Evolutionary conservation across 2,888 invertebrate genomes (phyloP).

Genomic region (Tiphia femorata): DNA sequence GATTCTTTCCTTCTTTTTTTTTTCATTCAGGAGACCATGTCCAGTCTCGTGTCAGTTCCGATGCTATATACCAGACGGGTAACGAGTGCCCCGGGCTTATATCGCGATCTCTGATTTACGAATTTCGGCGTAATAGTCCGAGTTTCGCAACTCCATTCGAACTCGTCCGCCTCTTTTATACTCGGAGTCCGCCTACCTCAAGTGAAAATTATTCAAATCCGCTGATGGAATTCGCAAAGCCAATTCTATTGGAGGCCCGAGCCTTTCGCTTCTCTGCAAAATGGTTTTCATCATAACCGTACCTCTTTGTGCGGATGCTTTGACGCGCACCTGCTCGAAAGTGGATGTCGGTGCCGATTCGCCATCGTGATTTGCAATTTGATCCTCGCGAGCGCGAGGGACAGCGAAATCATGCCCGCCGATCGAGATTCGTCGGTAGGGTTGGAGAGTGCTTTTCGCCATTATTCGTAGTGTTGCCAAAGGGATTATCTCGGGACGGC

Average conservation of each 20-base stretch:
- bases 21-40: too few relatives aligned
- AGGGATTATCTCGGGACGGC: background rate
- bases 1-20: too few relatives aligned
- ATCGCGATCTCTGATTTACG: too few relatives aligned
- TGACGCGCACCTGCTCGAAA: background rate
- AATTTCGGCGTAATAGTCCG: too few relatives aligned
- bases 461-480: background rate
- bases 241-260: slow-evolving; percentile 17
- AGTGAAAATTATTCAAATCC: slow-evolving; percentile 38
- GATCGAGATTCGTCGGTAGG: background rate
- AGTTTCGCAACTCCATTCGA: too few relatives aligned
- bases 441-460: background rate
- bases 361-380: too few relatives aligned
- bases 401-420: background rate
- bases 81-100: too few relatives aligned
- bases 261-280: slow-evolving; percentile 12
- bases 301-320: background rate
- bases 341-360: background rate
- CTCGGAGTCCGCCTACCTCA: background rate
- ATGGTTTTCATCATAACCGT: slow-evolving; percentile 8
- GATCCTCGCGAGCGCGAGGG: background rate
- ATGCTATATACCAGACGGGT: too few relatives aligned
- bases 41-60: too few relatives aligned
- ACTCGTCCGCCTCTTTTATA: too few relatives aligned
- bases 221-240: slow-evolving; percentile 24